phyloP scores from a whole-genome alignment of 2,797 vertebrate genomes.

The Novumbra hubbsi region DNA sequence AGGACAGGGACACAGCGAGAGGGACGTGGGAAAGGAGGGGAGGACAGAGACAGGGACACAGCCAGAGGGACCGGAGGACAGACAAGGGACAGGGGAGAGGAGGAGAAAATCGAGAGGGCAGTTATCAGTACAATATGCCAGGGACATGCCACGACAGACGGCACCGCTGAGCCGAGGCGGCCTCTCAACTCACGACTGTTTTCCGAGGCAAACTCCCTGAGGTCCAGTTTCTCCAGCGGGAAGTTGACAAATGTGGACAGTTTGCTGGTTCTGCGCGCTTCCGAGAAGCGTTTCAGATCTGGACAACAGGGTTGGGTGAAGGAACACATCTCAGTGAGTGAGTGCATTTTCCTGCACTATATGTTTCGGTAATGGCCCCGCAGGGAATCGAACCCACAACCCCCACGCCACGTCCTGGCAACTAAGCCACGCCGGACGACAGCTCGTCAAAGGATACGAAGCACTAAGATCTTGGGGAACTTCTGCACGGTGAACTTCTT shows the following conservation, averaged over 20 bases:
- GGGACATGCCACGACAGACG: neutral
- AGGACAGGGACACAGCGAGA: neutral
- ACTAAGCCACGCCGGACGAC: too few relatives aligned
- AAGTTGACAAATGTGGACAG: constrained; percentile 96
- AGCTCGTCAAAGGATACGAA: constrained; percentile 87
- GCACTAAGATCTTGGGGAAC: constrained; percentile 96
- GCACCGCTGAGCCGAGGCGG: neutral
- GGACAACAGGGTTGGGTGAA: constrained; percentile 39
- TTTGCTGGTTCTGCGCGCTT: constrained; percentile 93
- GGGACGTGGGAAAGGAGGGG: neutral
- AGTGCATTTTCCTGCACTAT: too few relatives aligned
- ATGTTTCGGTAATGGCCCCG: too few relatives aligned
- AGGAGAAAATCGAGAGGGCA: neutral
- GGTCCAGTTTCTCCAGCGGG: constrained; percentile 92
- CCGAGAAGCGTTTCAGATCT: constrained; percentile 98
- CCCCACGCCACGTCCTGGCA: too few relatives aligned
- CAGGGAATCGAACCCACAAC: neutral
- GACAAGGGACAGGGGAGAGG: neutral
- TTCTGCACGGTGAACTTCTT: constrained; percentile 98
- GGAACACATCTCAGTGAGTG: constrained; percentile 12
- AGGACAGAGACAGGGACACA: neutral
- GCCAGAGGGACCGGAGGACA: neutral
- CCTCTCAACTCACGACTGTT: constrained; percentile 86
- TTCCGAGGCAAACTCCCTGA: constrained; percentile 91
- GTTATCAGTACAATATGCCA: neutral